These are phyloP conservation scores for Enteromius afrohamiltoni DNA, from an alignment of 2,797 vertebrate species.

Conservation along the genomic window DNA sequence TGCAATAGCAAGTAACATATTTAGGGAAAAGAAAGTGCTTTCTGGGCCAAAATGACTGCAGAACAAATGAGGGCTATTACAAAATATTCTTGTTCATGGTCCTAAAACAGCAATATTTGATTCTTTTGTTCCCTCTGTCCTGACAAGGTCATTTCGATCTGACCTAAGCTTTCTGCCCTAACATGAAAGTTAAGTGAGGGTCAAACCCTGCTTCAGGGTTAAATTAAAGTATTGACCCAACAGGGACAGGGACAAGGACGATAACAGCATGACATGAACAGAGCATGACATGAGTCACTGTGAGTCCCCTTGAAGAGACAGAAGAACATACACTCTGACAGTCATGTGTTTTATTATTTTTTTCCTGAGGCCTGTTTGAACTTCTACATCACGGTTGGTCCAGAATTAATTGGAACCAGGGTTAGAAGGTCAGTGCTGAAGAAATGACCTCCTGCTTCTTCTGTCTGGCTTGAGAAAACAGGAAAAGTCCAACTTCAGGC, in stretches of 20 bases:
- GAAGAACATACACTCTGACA: background rate
- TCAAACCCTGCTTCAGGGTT: background rate
- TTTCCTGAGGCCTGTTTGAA: background rate
- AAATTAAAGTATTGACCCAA: background rate
- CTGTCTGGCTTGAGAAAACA: slow-evolving; percentile 4
- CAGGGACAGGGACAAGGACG: background rate
- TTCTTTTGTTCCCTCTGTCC: background rate
- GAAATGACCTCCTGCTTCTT: slow-evolving; percentile 8
- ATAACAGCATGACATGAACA: background rate
- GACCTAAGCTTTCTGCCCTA: background rate
- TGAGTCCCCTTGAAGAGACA: background rate
- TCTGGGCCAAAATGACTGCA: background rate
- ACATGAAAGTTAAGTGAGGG: background rate
- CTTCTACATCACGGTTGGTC: slow-evolving; percentile 2
- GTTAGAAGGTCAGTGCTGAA: slow-evolving; percentile 12
- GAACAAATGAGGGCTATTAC: background rate
- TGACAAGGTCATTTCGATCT: background rate
- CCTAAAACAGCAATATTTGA: background rate
- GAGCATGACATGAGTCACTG: background rate
- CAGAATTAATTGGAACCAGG: background rate
- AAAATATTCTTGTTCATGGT: background rate
- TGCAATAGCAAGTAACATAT: background rate
- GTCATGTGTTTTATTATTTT: background rate
- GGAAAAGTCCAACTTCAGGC: slow-evolving; percentile 14
- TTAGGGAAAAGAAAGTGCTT: background rate